Base-by-base conservation (phyloP, 2,113 vertebrate species). In the Scomber colias region DNA sequence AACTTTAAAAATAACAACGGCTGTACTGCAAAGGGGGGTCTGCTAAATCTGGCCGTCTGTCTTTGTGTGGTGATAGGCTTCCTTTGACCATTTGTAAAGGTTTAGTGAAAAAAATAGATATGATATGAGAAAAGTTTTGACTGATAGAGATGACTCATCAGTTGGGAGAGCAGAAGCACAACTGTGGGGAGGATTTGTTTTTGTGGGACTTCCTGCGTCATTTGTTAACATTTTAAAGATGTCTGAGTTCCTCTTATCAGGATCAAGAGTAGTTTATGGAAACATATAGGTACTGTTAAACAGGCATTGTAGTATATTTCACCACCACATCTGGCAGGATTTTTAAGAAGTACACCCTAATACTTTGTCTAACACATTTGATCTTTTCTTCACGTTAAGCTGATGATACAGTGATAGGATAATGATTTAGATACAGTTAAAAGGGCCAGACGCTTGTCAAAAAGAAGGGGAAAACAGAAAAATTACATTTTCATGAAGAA, bases 1-100 rank as follows among this genome's bases (percentile, higher is more conserved):
- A 81, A 83, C 88, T 87, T 85, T 77, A 80, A 80, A 85, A 88
- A 87, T 79, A 91, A 87, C 78, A 85, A 65, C 72, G 24, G 56
- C 71, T 68, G 66, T 57, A 27, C 44, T 17, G 64, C 21, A 57
- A 9, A 51, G 60, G 31, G 62, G 50, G 30, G 56, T 21, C 14
- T 48, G 71, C 50, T 11, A 11, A 24, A 57, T 82, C 53, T n/a
- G 15, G 67, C 60, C 40, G 64, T 54, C 61, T 35, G 21, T 78
- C 60, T 74, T 21, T 31, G 71, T 59, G 60, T 21, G 16, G 55
- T 44, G n/a, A 81, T 50, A 51, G 31, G 45, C 56, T 4, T 2
- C 71, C 35, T 21, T 63, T 71, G 48, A 51, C 35, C 35, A 40
- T 40, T 40, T 7, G 9, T 54, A 21, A 7, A 54, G 53, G 53